Percentiles rank a stretch among this genome's conserved stretches.
Evolutionary conservation across 92 coral and sea anemone genomes (phyloP).

Genomic region (Micromussa lordhowensis): DNA sequence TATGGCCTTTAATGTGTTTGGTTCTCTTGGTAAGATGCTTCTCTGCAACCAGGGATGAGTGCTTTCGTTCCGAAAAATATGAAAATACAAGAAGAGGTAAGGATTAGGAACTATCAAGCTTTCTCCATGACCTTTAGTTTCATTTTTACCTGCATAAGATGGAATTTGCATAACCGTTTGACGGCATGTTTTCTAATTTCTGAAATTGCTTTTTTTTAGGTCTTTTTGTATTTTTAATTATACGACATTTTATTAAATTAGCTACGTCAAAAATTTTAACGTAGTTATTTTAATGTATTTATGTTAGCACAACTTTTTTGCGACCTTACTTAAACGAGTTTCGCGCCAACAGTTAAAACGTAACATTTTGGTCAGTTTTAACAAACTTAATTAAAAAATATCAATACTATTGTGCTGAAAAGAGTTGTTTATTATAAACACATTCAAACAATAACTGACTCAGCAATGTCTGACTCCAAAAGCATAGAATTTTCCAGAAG

Average conservation of each 20-base stretch:
- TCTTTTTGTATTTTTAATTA: not conserved
- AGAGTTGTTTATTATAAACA: not conserved
- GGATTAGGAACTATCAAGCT: not conserved
- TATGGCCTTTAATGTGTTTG: not conserved
- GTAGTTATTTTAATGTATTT: not conserved
- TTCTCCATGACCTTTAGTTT: not conserved
- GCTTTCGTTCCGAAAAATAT: not conserved
- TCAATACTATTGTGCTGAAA: not conserved
- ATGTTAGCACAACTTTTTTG: not conserved
- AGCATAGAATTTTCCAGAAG: not conserved
- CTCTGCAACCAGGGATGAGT: not conserved
- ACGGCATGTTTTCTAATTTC: not conserved
- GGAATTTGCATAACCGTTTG: not conserved
- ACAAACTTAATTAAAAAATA: too few relatives aligned
- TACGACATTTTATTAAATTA: not conserved
- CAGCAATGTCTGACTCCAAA: not conserved
- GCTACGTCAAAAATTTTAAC: not conserved
- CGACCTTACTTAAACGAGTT: not conserved
- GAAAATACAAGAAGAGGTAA: conserved; percentile 22
- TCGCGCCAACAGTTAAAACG: not conserved
- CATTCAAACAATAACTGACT: not conserved
- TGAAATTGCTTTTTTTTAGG: too few relatives aligned
- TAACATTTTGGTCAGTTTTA: not conserved
- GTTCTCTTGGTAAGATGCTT: not conserved
- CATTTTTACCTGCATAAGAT: too few relatives aligned